Base-by-base conservation (phyloP, 2,888 invertebrate genomes). In the Drosophila mettleri region DNA sequence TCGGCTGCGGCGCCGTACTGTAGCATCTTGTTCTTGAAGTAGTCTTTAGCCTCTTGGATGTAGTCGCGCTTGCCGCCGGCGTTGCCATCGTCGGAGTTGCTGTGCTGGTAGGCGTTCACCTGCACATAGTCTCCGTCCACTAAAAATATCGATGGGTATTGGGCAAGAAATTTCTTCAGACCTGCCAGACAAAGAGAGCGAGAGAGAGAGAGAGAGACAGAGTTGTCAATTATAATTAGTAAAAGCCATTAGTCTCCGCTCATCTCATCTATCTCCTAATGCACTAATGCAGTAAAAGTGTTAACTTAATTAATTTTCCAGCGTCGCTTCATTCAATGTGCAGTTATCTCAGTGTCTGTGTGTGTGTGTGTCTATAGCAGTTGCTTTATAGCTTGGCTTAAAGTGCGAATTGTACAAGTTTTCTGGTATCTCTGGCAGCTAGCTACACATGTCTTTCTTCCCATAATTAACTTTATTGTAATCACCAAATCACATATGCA, bases 1-100 rank as follows among this genome's bases (percentile, higher is more conserved):
- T 99, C 99, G 2, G 98, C 97, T 59, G 97, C 97, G 75, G 97
- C 96, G 65, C 99, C 98, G 92, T 99, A 98, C 93, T 99, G 97
- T 75, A 97, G 94, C 93, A 99, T 95, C 93, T 99, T 98, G 91
- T 96, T 95, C 60, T 97, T 96, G 93, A 99, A 99, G 93, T 99
- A 99, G 91, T 98, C 97, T 88, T 99, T 98, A 62, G 99, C 99
- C 93, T 99, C 99, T 90, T 96, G 95, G 86, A 98, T 98, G 92
- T 98, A 98, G 92, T 98, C 97, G 85, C 96, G 95, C 90, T 96
- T 95, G 78, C 95, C 95, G 71, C 93, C 93, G 61, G 78, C 89
- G 53, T 91, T 86, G 52, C 90, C 91, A 80, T 93, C 93, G 87
- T 95, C 95, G 86, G 94, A 94, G 78, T 94, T 94, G 80, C 93